phyloP scores from a whole-genome alignment of 2,888 invertebrate species.

The Pherbina coryleti region DNA sequence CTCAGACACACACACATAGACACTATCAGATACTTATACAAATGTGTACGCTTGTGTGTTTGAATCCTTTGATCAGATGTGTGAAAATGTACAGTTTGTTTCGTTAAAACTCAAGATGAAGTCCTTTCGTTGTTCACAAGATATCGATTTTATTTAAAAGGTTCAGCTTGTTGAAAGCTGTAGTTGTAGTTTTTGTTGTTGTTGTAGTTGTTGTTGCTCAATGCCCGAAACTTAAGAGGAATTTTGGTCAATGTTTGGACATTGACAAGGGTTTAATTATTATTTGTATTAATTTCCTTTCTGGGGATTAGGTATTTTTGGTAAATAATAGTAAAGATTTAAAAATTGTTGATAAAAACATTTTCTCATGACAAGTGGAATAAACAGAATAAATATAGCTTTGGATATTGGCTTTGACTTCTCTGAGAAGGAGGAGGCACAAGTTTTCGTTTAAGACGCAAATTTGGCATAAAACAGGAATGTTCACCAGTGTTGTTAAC shows the following conservation, averaged over 20 bases:
- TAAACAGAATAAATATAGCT: too few species aligned
- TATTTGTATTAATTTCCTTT: conserved; percentile 3
- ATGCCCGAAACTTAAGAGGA: not conserved
- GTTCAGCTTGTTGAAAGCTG: not conserved
- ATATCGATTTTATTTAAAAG: conserved; percentile 8
- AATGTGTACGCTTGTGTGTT: conserved; percentile 9
- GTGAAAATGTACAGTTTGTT: conserved; percentile 31
- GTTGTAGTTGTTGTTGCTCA: too few species aligned
- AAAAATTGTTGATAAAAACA: too few species aligned
- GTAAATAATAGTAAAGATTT: not conserved
- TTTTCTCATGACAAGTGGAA: too few species aligned
- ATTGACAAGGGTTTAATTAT: conserved; percentile 60
- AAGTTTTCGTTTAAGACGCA: too few species aligned
- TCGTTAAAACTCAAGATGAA: conserved; percentile 28
- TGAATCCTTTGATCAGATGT: conserved; percentile 8
- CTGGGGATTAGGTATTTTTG: conserved; percentile 1
- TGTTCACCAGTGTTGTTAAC: too few species aligned
- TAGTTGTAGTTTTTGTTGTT: too few species aligned
- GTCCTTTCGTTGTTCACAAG: not conserved
- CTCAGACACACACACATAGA: not conserved
- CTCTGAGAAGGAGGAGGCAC: too few species aligned
- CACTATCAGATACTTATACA: not conserved
- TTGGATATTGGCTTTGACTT: too few species aligned
- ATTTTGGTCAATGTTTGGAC: conserved; percentile 49
- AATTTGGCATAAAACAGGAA: too few species aligned